Evolutionary conservation across 2,888 invertebrate genomes (phyloP), one percentile per base, ranked within the genome.

Genomic region (Dicycla oo): DNA sequence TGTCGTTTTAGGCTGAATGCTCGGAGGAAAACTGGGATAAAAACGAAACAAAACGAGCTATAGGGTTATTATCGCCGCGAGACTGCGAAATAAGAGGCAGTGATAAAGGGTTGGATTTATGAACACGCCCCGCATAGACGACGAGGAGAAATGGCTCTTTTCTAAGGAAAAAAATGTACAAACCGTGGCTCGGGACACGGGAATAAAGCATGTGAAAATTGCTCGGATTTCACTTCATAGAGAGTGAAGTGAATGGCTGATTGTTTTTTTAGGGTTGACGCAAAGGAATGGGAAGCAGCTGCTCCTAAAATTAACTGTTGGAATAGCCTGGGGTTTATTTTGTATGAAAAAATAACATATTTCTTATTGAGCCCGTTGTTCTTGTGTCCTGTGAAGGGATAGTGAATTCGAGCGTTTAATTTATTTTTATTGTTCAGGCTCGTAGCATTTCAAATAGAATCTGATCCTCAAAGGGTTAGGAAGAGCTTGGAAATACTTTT

Each of bases 41-140:
- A 89, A 86, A 84, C 82, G 88, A 87, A 87, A 89, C 88, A 91
- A 90, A 91, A 90, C 87, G 88, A 84, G 84, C 90, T 88, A 89
- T 90, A 83, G 87, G 86, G 89, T 90, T 93, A 93, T 93, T 93
- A 93, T 91, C 89, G 86, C 85, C 82, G 82, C 84, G 74, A 85
- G 81, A 83, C 83, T 87, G 86, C 82, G 88, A 91, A 90, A 91
- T 91, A 91, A 90, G 89, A 89, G 87, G 89, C 74, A 80, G 87
- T 89, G 92, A 92, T 93, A 93, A 93, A 93, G 91, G 93, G 91
- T 90, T 91, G 88, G 89, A 91, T 91, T 90, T 91, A 91, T 91
- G 91, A 88, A 89, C 89, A 89, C 85, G 86, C 88, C 87, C 84
- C 88, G 83, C 80, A 78, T 76, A 80, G 83, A 74, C 82, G 91